A percentile compares a stretch with the other conserved stretches of the same genome.
phyloP scores from a whole-genome alignment of 2,113 vertebrate species.

The Sisor rabdophorus region DNA sequence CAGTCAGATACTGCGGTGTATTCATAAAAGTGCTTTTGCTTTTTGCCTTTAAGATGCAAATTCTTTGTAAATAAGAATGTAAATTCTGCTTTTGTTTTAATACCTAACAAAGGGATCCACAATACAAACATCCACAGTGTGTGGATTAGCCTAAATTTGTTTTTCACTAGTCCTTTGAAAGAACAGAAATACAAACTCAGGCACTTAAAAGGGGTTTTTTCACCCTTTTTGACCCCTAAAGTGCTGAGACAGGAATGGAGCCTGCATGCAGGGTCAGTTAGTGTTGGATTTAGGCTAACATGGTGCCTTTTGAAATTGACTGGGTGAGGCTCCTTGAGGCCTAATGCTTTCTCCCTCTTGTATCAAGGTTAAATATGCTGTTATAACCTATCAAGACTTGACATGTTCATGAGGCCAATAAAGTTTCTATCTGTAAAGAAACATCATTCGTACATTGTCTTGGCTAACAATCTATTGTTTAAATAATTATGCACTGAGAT shows the following conservation, averaged over 20 bases:
- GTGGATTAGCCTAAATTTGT: background rate
- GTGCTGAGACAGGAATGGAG: background rate
- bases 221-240: background rate
- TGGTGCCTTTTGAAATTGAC: background rate
- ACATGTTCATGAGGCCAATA: background rate
- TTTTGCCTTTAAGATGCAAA: background rate
- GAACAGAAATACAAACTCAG: background rate
- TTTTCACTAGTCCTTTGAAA: background rate
- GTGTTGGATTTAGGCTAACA: background rate
- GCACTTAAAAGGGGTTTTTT: background rate
- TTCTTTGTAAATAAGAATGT: conserved; percentile 13
- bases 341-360: background rate
- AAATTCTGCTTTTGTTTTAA: conserved; percentile 2
- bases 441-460: background rate
- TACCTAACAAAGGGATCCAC: background rate
- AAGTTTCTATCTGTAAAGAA: background rate
- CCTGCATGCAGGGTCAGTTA: background rate
- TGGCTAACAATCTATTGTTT: background rate
- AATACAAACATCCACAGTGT: background rate
- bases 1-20: background rate
- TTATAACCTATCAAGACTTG: background rate
- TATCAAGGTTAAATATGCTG: background rate
- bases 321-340: background rate
- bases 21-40: background rate
- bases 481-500: background rate